Evolutionary conservation across 2,888 invertebrate species (phyloP), one percentile per base, ranked within the genome.

Genomic region (Psylliodes chrysocephalus): DNA sequence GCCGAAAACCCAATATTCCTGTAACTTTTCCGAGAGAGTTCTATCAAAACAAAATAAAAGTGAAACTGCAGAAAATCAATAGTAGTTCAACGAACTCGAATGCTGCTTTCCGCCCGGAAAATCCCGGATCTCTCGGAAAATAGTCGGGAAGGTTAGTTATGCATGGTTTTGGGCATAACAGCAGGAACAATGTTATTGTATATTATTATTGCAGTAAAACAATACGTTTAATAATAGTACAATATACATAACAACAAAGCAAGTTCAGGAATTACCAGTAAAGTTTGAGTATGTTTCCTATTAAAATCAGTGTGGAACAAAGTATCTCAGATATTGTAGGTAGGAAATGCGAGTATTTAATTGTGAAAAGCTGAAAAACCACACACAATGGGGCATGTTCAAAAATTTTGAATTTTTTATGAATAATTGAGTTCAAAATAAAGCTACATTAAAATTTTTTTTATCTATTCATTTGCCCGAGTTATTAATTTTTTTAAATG

Each of bases 11-110:
- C 44, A 35, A 52, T 28, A 52, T 56, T 42, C 51, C 17, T 52
- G 56, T 56, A 63, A 63, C 51, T 63, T 52, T 38, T 52, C 35
- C 55, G 56, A 61, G 64, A 66, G 64, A 69, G 67, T 71, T 70
- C 70, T 62, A 78, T 80, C 79, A 80, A 81, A 81, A 81, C 80
- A 79, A 82, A 81, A 81, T 80, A 82, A 82, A 82, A 82, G 82
- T 82, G 82, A 82, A 82, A 82, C 78, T 81, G 75, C 75, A 76
- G 70, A 75, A 77, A 80, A 82, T 82, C 81, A 78, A 82, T 82
- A 78, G 55, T 62, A 68, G 81, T 75, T 81, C 80, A 77, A 78
- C 78, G 81, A 76, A 77, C 82, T 74, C 70, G 68, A 69, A 68
- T 68, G 77, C 72, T 64, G 71, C 72, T 68, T 72, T 72, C 63